phyloP scores from a whole-genome alignment of 2,888 invertebrate species.

The Noctua comes region DNA sequence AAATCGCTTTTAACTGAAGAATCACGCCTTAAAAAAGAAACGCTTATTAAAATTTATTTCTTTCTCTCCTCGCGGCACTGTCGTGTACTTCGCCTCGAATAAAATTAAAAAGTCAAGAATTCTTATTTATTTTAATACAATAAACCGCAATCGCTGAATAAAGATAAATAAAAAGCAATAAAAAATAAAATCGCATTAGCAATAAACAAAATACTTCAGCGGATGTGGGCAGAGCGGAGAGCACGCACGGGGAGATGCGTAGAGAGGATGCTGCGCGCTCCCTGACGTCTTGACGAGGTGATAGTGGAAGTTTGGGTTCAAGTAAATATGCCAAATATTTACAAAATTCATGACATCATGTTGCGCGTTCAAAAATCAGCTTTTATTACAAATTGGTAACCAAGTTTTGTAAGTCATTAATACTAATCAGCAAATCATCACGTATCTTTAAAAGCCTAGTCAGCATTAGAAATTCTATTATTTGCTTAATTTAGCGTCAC shows the following conservation, averaged over 20 bases:
- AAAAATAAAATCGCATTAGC: constrained; percentile 91
- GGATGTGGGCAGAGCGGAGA: constrained; percentile 89
- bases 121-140: constrained; percentile 91
- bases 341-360: neutral
- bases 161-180: constrained; percentile 91
- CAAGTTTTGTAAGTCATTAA: neutral
- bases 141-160: constrained; percentile 91
- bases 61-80: constrained; percentile 88
- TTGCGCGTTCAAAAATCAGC: neutral
- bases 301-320: neutral
- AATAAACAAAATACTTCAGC: constrained; percentile 91
- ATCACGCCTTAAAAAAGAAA: constrained; percentile 91
- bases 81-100: constrained; percentile 89
- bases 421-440: neutral
- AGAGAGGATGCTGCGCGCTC: constrained; percentile 71
- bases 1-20: constrained; percentile 90
- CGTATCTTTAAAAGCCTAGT: neutral
- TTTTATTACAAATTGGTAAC: neutral
- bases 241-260: constrained; percentile 81
- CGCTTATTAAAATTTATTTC: constrained; percentile 91
- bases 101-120: constrained; percentile 91
- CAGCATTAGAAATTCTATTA: neutral
- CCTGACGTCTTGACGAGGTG: constrained; percentile 26
- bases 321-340: constrained; percentile 1
- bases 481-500: neutral